Base-by-base conservation (phyloP, 1,140 invertebrate species). In the Metopolophium dirhodum region DNA sequence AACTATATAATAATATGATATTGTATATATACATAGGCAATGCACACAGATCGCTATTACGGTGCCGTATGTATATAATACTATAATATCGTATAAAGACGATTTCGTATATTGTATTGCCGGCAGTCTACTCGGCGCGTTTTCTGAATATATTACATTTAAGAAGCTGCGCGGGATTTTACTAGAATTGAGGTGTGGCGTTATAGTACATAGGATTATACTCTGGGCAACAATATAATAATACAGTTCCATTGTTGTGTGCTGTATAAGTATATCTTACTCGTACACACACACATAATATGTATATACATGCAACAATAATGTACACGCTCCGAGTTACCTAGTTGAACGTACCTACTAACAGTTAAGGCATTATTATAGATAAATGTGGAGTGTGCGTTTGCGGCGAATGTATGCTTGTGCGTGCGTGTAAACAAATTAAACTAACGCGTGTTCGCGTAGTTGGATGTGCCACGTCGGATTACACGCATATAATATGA, bases 171-270 rank as follows among this genome's bases (percentile, higher is more conserved):
- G 61, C 30, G 18, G 11, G 41, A 77, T 77, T 77, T 68, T 68
- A 68, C 47, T 8, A 35, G 20, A n/a, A 54, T 51, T 35, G 26
- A 89, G 87, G 87, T 89, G 49, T 54, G 87, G n/a, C 51, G 41
- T 30, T 35, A 83, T 83, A 83, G n/a, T 87, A 47, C 47, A 87
- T 18, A 54, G 41, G n/a, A 89, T 54, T 89, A 89, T 20, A 54
- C n/a, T n/a, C 61, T 77, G 87, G 87, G 49, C n/a, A 54, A 89
- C 87, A 89, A 89, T 89, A 77, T 77, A 77, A 77, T 77, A 77
- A 77, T n/a, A n/a, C 61, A 89, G 87, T 89, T 8, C 22, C 41
- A 89, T 54, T 54, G 87, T 89, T 54, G 51, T 35, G 61, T n/a
- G 61, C 18, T 77, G n/a, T 35, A n/a, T 14, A 77, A n/a, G 30